A percentile compares a stretch with the other conserved stretches of the same genome.
phyloP scores from a whole-genome alignment of 2,797 vertebrate genomes.

The Thalassophryne amazonica region DNA sequence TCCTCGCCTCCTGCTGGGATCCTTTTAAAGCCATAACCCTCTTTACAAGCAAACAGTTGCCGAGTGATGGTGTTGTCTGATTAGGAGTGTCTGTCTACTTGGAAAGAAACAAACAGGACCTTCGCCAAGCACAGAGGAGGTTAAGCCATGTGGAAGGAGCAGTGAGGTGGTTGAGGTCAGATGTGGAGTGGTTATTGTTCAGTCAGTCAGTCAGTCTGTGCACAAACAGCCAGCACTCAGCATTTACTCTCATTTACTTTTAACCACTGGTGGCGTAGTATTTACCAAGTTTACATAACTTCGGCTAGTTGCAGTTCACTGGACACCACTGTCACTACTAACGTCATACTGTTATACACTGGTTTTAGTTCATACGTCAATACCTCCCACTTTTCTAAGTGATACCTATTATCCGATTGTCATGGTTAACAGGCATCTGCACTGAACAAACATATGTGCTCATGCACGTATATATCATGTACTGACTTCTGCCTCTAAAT shows the following conservation, averaged over 20 bases:
- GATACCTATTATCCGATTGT: slow-evolving; percentile 50
- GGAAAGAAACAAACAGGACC: slow-evolving; percentile 32
- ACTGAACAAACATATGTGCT: too few species aligned
- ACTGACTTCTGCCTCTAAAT: too few species aligned
- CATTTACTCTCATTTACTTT: slow-evolving; percentile 56
- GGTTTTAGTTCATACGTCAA: slow-evolving; percentile 57
- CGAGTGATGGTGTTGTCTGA: slow-evolving; percentile 68
- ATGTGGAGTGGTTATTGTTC: slow-evolving; percentile 26
- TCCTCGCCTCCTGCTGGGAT: slow-evolving; percentile 27
- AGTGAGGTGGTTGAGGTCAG: slow-evolving; percentile 49
- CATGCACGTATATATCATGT: too few species aligned
- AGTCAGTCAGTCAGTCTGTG: slow-evolving; percentile 12
- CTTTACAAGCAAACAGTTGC: slow-evolving; percentile 67
- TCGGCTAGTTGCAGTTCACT: slow-evolving; percentile 31
- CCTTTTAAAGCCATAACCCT: slow-evolving; percentile 72
- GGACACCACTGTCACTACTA: slow-evolving; percentile 10
- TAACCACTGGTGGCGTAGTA: slow-evolving; percentile 61
- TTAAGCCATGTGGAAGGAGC: slow-evolving; percentile 19
- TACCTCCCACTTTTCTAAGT: slow-evolving; percentile 53
- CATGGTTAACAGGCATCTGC: slow-evolving; percentile 21
- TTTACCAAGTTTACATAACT: slow-evolving; percentile 75
- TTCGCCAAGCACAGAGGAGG: slow-evolving; percentile 26
- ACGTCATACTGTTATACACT: slow-evolving; percentile 37
- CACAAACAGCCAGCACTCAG: slow-evolving; percentile 44
- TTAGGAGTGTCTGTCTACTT: slow-evolving; percentile 56